Conservation (phyloP, 1,140 invertebrate genomes). For the Anastatus disparis region DNA sequence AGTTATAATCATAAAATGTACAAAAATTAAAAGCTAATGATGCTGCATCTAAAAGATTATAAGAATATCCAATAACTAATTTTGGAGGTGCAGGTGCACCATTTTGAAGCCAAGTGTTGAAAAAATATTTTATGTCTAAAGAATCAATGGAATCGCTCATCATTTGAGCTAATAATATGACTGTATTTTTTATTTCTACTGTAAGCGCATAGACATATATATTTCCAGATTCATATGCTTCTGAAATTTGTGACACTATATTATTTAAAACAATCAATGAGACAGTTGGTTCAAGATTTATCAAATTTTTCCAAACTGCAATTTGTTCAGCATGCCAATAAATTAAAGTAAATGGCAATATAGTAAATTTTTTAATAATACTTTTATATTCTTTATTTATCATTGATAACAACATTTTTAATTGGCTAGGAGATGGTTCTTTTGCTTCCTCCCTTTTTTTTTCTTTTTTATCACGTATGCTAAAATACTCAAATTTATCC, state of each 20-base stretch:
- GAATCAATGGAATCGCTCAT: background rate
- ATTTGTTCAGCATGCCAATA: slow-evolving; percentile 21
- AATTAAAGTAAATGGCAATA: slow-evolving; percentile 1
- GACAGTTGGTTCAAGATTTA: background rate
- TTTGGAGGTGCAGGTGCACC: background rate
- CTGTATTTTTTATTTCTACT: background rate
- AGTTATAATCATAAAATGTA: slow-evolving; percentile 8
- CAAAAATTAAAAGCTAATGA: slow-evolving; percentile 18
- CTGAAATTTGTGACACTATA: background rate
- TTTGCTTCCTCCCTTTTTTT: background rate
- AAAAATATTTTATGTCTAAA: background rate
- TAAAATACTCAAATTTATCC: slow-evolving; percentile 12
- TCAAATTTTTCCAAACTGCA: background rate
- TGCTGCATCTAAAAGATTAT: slow-evolving; percentile 14
- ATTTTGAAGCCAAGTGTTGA: background rate
- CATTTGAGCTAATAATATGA: slow-evolving; percentile 11
- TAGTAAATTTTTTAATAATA: slow-evolving; percentile 1
- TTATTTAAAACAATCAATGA: slow-evolving; percentile 16
- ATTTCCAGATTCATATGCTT: background rate
- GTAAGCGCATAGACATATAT: background rate
- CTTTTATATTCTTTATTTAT: background rate
- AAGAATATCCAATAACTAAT: background rate
- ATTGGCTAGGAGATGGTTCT: too few species aligned
- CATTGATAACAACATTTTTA: background rate
- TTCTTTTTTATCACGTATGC: background rate